Conservation (phyloP, 2,797 vertebrate species). For the Vultur gryphus region DNA sequence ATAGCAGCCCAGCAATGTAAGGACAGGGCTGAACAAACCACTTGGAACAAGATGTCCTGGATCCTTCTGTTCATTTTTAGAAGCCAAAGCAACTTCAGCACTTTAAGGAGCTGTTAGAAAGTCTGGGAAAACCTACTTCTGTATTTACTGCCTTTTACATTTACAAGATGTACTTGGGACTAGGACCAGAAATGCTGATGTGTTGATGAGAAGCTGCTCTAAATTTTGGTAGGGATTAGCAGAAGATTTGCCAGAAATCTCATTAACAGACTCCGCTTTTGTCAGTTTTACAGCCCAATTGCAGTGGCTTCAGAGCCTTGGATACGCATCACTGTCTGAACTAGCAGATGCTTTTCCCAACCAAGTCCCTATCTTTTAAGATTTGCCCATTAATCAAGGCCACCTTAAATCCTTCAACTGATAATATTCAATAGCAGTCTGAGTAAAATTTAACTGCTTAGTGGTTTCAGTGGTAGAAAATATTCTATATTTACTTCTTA, state of each 20-base stretch:
- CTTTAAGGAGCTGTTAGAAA: not conserved
- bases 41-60: not conserved
- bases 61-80: not conserved
- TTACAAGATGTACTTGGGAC: not conserved
- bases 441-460: not conserved
- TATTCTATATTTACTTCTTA: not conserved
- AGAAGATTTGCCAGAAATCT: not conserved
- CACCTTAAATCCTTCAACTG: not conserved
- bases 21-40: not conserved
- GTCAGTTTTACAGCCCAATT: not conserved
- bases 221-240: not conserved
- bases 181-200: not conserved
- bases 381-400: not conserved
- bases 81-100: not conserved
- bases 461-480: not conserved
- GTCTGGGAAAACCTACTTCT: not conserved
- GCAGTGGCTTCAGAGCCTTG: not conserved
- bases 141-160: not conserved
- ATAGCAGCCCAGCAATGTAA: not conserved
- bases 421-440: not conserved
- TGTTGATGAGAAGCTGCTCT: not conserved
- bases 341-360: not conserved
- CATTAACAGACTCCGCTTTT: not conserved
- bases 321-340: not conserved
- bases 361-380: not conserved